Conservation (phyloP, 2,797 vertebrate genomes). For the Rousettus madagascariensis region DNA sequence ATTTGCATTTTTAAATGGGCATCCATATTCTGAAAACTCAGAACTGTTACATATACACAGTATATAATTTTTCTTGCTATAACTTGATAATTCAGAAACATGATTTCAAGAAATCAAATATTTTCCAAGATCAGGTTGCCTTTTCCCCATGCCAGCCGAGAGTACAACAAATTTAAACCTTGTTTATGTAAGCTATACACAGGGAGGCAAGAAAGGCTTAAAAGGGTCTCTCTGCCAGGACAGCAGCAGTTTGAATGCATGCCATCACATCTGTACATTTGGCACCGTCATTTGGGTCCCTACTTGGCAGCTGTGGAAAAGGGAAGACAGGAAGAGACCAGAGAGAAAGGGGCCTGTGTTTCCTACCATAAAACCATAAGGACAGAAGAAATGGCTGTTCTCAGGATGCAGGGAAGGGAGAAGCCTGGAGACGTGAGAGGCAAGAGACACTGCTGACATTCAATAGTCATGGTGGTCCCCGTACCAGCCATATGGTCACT, state of each 20-base stretch:
- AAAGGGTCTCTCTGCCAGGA: conserved; percentile 1
- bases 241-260: background rate
- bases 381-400: conserved; percentile 6
- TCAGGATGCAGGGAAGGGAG: background rate
- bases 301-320: conserved; percentile 8
- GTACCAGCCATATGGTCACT: background rate
- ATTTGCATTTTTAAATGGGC: conserved; percentile 13
- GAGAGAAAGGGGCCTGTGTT: conserved; percentile 24
- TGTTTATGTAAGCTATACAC: conserved; percentile 44
- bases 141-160: background rate
- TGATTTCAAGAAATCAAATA: conserved; percentile 13
- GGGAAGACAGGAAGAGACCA: background rate
- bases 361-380: conserved; percentile 28
- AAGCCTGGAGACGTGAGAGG: background rate
- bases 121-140: conserved; percentile 33
- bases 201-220: conserved; percentile 18
- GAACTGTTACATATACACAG: background rate
- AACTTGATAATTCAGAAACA: conserved; percentile 38
- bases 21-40: background rate
- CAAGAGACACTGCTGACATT: background rate
- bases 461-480: background rate
- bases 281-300: background rate
- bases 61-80: conserved; percentile 6
- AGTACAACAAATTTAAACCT: conserved; percentile 52
- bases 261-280: background rate